Conservation (phyloP, 2,113 vertebrate genomes). For the Corythaeola cristata region DNA sequence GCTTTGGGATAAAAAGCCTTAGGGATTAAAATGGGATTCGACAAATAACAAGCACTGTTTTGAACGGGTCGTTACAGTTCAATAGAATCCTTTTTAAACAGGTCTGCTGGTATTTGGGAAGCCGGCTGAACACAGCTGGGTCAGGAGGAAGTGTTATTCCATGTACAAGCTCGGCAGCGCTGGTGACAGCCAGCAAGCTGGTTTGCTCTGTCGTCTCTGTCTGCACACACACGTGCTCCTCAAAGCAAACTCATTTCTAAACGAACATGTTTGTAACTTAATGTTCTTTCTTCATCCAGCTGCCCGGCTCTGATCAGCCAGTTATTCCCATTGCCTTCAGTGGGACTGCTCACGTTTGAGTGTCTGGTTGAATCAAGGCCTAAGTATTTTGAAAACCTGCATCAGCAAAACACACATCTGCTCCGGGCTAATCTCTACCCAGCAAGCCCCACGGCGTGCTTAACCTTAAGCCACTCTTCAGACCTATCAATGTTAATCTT, state of each 20-base stretch:
- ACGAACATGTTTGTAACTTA: background rate
- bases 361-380: conserved; percentile 2
- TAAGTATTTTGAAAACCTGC: conserved; percentile 4
- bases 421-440: background rate
- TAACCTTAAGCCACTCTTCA: conserved; percentile 31
- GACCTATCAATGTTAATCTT: conserved; percentile 5
- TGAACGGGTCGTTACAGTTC: background rate
- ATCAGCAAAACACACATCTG: background rate
- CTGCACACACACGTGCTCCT: accelerated
- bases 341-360: background rate
- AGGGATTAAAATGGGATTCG: background rate
- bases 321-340: background rate
- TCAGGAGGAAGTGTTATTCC: background rate
- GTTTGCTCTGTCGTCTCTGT: background rate
- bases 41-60: accelerated
- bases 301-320: background rate
- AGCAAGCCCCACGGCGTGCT: background rate
- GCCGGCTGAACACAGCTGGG: accelerated
- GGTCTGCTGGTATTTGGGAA: background rate
- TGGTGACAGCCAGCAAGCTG: accelerated
- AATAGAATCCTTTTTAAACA: background rate
- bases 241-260: background rate
- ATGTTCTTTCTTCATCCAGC: background rate
- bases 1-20: background rate
- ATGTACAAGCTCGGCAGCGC: accelerated